These are phyloP conservation scores for Aphelinus certus DNA, from an alignment of 1,140 invertebrate species.

Conservation along the genomic window DNA sequence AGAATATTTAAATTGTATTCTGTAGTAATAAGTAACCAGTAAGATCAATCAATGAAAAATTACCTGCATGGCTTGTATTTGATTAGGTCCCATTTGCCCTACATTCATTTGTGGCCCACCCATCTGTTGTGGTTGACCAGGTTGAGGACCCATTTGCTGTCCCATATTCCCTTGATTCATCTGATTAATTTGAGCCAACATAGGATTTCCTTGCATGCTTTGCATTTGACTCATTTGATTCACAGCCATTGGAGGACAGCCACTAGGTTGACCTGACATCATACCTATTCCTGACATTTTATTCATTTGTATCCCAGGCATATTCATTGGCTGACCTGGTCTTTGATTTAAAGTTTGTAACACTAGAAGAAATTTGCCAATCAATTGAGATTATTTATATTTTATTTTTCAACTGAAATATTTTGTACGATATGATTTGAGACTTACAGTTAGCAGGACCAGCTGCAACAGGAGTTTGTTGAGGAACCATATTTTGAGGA, in stretches of 20 bases:
- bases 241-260: constrained; percentile 53
- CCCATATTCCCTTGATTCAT: constrained; percentile 59
- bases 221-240: constrained; percentile 60
- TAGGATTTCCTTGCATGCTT: constrained; percentile 58
- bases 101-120: constrained; percentile 36
- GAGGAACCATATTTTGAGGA: constrained; percentile 69
- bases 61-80: constrained; percentile 61
- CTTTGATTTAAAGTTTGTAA: constrained; percentile 71
- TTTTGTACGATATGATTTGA: background rate
- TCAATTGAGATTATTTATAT: constrained; percentile 16
- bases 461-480: constrained; percentile 55
- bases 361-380: constrained; percentile 55
- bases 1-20: constrained; percentile 47
- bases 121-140: constrained; percentile 31
- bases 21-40: background rate
- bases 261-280: constrained; percentile 59
- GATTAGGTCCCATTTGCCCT: constrained; percentile 55
- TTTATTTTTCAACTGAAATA: background rate
- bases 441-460: constrained; percentile 25
- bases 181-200: constrained; percentile 63
- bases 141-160: constrained; percentile 52
- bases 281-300: constrained; percentile 66
- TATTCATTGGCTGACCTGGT: constrained; percentile 69
- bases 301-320: constrained; percentile 69
- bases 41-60: constrained; percentile 3